Percentiles rank a stretch among this genome's conserved stretches.
These are phyloP conservation scores for Oryctes rhinoceros DNA, from an alignment of 1,140 invertebrate species.

Conservation along the genomic window DNA sequence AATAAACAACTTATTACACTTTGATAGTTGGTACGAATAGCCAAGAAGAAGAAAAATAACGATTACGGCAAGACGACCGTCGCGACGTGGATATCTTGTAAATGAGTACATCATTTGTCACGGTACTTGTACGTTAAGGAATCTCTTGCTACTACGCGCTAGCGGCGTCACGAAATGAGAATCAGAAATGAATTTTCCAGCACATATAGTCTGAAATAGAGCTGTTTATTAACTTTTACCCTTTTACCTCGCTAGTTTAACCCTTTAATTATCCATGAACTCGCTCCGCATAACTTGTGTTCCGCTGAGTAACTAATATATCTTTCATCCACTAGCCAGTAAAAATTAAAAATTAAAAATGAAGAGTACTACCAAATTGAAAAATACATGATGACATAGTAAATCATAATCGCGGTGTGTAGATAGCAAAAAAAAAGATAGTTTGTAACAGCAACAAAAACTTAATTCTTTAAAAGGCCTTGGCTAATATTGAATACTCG, in stretches of 20 bases:
- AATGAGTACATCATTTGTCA: constrained; percentile 39
- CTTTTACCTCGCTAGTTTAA: constrained; percentile 48
- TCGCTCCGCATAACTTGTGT: constrained; percentile 8
- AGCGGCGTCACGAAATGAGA: constrained; percentile 36
- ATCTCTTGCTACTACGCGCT: neutral
- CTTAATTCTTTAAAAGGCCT: too few relatives aligned
- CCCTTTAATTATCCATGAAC: constrained; percentile 48
- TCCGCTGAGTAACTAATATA: neutral
- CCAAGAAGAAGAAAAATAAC: neutral
- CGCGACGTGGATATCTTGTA: constrained; percentile 22
- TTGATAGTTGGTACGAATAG: too few relatives aligned
- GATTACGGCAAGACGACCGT: neutral
- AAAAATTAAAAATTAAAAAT: too few relatives aligned
- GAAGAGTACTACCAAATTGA: too few relatives aligned
- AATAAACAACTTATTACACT: too few relatives aligned
- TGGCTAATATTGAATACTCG: too few relatives aligned
- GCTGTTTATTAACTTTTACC: constrained; percentile 52
- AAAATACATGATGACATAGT: too few relatives aligned
- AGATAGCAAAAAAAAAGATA: too few relatives aligned
- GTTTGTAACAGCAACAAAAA: too few relatives aligned
- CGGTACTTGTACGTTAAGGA: constrained; percentile 13
- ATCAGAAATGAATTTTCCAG: constrained; percentile 47
- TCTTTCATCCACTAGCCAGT: neutral
- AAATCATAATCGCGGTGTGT: too few relatives aligned
- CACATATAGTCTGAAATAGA: constrained; percentile 49